Conservation (phyloP, 2,797 vertebrate genomes). For the Danio aesculapii region DNA sequence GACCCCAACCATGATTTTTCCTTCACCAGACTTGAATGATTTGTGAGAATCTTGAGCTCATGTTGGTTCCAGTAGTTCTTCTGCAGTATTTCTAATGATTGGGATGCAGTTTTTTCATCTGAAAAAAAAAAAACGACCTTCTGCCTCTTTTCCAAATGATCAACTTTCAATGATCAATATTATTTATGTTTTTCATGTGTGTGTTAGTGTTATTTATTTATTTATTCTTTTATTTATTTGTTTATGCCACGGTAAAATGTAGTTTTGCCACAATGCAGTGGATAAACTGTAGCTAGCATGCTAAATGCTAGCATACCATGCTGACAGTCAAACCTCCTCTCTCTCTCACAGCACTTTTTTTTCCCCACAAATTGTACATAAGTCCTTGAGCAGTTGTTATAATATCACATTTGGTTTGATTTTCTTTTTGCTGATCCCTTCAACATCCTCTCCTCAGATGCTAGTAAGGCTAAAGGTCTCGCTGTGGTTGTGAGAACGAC, state of each 20-base stretch:
- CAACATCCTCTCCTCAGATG: neutral
- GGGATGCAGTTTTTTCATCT: too few species aligned
- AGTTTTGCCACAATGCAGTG: neutral
- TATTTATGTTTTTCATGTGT: too few species aligned
- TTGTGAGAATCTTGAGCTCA: too few species aligned
- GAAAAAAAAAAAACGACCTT: too few species aligned
- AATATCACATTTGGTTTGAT: constrained; percentile 8
- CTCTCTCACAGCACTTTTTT: too few species aligned
- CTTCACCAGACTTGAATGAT: too few species aligned
- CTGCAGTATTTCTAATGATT: too few species aligned
- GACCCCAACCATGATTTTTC: too few species aligned
- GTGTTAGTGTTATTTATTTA: too few species aligned
- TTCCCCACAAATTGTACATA: neutral
- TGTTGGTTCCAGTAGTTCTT: too few species aligned
- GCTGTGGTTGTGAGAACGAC: neutral
- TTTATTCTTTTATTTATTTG: neutral
- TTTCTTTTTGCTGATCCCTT: neutral
- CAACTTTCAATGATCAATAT: too few species aligned
- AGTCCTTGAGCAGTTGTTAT: neutral
- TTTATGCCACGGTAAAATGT: neutral
- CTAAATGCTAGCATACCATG: neutral
- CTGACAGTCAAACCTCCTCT: neutral
- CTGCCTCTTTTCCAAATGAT: too few species aligned
- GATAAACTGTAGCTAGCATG: neutral
- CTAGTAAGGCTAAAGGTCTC: neutral